Evolutionary conservation across 2,113 vertebrate genomes (phyloP), one percentile per base, ranked within the genome.

Genomic region (Equus quagga): DNA sequence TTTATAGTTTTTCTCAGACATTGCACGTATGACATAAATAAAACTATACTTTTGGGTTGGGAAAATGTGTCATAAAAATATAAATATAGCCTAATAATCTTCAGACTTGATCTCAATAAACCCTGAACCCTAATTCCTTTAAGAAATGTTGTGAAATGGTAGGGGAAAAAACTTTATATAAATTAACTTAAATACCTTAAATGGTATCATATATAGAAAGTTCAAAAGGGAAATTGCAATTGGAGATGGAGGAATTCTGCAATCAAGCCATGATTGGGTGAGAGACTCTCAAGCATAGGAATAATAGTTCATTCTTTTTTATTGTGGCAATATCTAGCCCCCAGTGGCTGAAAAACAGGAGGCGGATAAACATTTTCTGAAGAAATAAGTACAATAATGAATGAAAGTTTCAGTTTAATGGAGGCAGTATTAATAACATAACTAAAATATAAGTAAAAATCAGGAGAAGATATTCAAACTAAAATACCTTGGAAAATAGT

Each of bases 141-240:
- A 87, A 75, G 33, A 95, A 82, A 69, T n/a, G 6, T 67, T 91
- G 3, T 44, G 15, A 96, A 92, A 94, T 33, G 6, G 15, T 33
- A 19, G 18, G 21, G 15, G 2, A 14, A 54, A 81, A 73, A 64
- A 12, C 7, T 49, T n/a, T 75, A 64, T 64, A 58, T 31, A 83
- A 85, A 94, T 73, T 89, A 92, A 54, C 14, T 91, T 91, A 46
- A 84, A 69, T 83, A 85, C 69, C 19, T 88, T 89, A 75, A 82
- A 51, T 62, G 58, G 24, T 9, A 46, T 67, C 23, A 46, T 9
- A 49, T 26, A 23, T 21, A 80, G 15, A 75, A 93, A 79, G 6
- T 0, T 64, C 56, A 94, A 82, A 78, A 79, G 51, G 21, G 4
- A 64, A 70, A 70, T 36, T 75, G 6, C 49, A 1, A 76, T 64